Base-by-base conservation (phyloP, 35 echinoderm and acorn worm species). In the Chiridota heheva region DNA sequence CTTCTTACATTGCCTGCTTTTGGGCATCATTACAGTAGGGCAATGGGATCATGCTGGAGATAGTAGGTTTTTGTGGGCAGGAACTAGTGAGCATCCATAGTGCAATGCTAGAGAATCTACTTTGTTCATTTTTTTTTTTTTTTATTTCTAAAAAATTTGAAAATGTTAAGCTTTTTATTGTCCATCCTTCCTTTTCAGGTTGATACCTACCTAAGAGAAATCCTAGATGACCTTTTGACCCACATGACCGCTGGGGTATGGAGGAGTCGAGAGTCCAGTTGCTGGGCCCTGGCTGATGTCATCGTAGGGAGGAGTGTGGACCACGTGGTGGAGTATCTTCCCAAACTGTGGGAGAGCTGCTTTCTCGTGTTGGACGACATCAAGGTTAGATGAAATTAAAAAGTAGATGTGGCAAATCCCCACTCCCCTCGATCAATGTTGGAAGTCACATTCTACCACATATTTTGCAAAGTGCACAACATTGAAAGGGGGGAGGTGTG, bases 341-440 rank as follows among this genome's bases (percentile, higher is more conserved):
- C 93, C 44, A 64, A 85, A 42, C 76, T 96, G 36, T 96, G 87
- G 93, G 83, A 91, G 56, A 81, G 49, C 26, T 91, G 88, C 51
- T 90, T 96, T 31, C 53, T 60, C 44, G 93, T 96, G 12, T 40
- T 87, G 39, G 93, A 96, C 83, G 93, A 96, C 73, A 96, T 96
- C 37, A 96, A 96, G 79, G 93, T 96, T 73, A 43, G 13, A 4
- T 7, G n/a, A n/a, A n/a, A n/a, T n/a, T n/a, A n/a, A n/a, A n/a
- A n/a, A n/a, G n/a, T 72, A 28, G 31, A 18, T 64, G 8, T 8
- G 15, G 32, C 0, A 4, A 26, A 22, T 26, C 32, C n/a, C n/a
- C n/a, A n/a, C n/a, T n/a, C n/a, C n/a, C n/a, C n/a, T n/a, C n/a
- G n/a, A n/a, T n/a, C n/a, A n/a, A n/a, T n/a, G n/a, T n/a, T n/a